Conservation (phyloP, 2,888 invertebrate species). For the Zelleria hepariella region DNA sequence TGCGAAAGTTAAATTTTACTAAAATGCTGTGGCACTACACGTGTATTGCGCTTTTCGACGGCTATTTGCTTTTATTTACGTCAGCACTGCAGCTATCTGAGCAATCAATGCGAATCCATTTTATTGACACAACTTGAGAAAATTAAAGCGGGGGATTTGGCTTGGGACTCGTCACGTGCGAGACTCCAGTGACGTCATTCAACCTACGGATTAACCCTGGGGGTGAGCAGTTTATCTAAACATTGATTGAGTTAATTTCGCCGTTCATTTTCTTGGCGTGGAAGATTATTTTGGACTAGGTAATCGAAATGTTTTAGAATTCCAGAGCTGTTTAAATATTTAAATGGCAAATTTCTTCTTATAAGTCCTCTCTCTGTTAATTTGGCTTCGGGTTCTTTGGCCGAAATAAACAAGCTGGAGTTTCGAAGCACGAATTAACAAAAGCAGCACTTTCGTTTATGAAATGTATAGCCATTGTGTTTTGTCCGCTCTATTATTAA, state of each 20-base stretch:
- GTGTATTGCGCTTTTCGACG: too few species aligned
- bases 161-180: neutral
- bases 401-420: neutral
- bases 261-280: neutral
- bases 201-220: neutral
- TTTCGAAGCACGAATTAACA: neutral
- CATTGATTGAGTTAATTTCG: neutral
- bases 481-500: neutral
- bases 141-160: neutral
- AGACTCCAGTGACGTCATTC: neutral
- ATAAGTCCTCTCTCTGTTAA: too few species aligned
- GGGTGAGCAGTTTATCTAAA: neutral
- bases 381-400: neutral
- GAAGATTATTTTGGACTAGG: neutral
- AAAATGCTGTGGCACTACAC: too few species aligned
- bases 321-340: neutral
- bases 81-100: neutral
- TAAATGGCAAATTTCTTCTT: neutral
- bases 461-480: neutral
- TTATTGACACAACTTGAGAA: neutral
- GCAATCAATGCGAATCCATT: neutral
- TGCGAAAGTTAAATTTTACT: neutral
- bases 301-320: neutral
- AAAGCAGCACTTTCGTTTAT: neutral
- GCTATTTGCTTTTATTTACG: too few species aligned